phyloP scores from a whole-genome alignment of 2,113 vertebrate genomes.

The Ranitomeya variabilis region DNA sequence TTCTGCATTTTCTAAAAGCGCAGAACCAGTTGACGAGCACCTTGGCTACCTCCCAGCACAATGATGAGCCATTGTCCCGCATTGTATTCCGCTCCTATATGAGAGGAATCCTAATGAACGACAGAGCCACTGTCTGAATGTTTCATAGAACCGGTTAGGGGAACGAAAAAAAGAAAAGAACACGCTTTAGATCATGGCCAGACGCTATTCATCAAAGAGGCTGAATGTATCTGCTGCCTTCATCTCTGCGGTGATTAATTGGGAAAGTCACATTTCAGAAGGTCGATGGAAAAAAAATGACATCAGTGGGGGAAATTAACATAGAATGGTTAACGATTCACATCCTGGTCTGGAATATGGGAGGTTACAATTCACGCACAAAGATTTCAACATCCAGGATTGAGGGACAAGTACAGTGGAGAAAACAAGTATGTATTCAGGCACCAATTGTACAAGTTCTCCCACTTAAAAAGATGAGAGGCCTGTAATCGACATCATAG shows the following conservation, averaged over 20 bases:
- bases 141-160: not conserved
- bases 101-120: not conserved
- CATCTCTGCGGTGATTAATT: conserved; percentile 20
- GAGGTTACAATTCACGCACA: not conserved
- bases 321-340: not conserved
- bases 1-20: not conserved
- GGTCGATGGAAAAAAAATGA: not conserved
- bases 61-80: not conserved
- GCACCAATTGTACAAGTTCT: too few relatives aligned
- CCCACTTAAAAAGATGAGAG: too few relatives aligned
- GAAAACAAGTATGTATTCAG: too few relatives aligned
- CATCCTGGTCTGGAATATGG: not conserved
- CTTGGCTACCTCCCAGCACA: not conserved
- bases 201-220: not conserved
- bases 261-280: conserved; percentile 44
- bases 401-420: not conserved
- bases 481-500: too few relatives aligned
- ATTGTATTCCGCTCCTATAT: not conserved
- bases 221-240: conserved; percentile 7
- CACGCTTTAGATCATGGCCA: conserved; percentile 28
- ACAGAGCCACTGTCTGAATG: not conserved
- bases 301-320: conserved; percentile 9
- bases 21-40: not conserved
- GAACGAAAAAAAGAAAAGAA: not conserved
- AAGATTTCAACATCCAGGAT: not conserved